Evolutionary conservation across 2,888 invertebrate genomes (phyloP), one percentile per base, ranked within the genome.

Genomic region (Lithosia quadra): DNA sequence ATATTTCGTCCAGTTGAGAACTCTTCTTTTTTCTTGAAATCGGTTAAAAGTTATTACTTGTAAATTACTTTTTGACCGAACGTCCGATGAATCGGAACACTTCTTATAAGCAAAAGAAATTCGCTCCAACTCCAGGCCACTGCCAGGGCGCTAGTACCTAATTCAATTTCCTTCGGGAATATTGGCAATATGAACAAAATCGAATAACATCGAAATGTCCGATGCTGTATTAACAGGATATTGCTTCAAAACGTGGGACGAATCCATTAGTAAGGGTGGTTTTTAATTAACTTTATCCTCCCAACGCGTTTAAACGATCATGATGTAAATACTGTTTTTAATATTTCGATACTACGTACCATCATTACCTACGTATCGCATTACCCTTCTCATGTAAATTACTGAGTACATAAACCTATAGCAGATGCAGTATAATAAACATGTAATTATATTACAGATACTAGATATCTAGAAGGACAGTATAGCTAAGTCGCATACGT

Each of bases 131-230:
- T 57, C 13, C 56, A 56, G 11, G 3, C 53, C 70, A 83, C 80
- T 78, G 79, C 80, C 79, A 79, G 79, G 67, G 69, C 72, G 63
- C 76, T 83, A 82, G 84, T 86, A 86, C 82, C 84, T 86, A 85
- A 89, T 90, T 89, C 88, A 86, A 89, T 89, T 88, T 86, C 86
- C 87, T 86, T 74, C 73, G 79, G 81, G 83, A 86, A 88, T 88
- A 86, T 88, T 85, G 84, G 83, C 84, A 89, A 88, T 90, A 89
- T 86, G 86, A 85, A 84, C 86, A 84, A 84, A 89, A 88, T 87
- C 78, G 83, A 82, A 78, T 77, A 80, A 75, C 76, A 82, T 77
- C 83, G 77, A 82, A 88, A 86, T 84, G 84, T 80, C 83, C 84
- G 80, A 76, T 80, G 81, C 81, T 82, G 76, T 86, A 86, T 86